A percentile compares a stretch with the other conserved stretches of the same genome.
These are phyloP conservation scores for Pristionchus pacificus DNA, from an alignment of 1,140 invertebrate species.

Conservation along the genomic window DNA sequence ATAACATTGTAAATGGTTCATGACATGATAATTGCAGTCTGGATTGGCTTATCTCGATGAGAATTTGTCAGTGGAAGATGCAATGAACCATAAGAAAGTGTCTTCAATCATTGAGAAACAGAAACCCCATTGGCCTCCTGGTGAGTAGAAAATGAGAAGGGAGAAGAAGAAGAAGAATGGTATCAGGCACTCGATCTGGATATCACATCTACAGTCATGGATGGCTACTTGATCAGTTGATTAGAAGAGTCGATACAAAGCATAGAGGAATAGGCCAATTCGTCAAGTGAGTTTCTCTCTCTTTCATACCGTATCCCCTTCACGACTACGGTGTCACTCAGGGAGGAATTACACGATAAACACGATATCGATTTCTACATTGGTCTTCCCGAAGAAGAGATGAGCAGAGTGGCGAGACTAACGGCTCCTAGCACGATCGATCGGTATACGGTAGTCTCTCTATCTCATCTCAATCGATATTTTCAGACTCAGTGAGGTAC, in stretches of 20 bases:
- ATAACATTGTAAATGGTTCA: not conserved
- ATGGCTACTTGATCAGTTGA: conserved; percentile 49
- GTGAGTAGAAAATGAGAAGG: conserved; percentile 12
- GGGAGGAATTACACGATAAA: conserved; percentile 8
- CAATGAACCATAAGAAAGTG: conserved; percentile 35
- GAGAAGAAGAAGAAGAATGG: too few relatives aligned
- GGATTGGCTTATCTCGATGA: conserved; percentile 41
- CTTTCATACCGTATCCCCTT: too few relatives aligned
- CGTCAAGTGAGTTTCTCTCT: conserved; percentile 41
- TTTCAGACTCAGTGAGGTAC: conserved; percentile 30
- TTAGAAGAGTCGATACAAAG: conserved; percentile 38
- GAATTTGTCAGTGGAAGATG: conserved; percentile 36
- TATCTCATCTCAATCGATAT: not conserved
- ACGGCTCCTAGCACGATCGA: conserved; percentile 30
- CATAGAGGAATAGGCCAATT: conserved; percentile 45
- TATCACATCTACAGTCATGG: conserved; percentile 43
- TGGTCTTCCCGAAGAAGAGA: conserved; percentile 39
- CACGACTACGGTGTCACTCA: too few relatives aligned
- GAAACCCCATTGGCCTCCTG: conserved; percentile 42
- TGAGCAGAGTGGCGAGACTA: conserved; percentile 41
- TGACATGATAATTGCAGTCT: conserved; percentile 20
- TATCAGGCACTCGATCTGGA: not conserved
- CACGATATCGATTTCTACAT: conserved; percentile 38
- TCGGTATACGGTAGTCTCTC: not conserved
- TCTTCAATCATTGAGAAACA: conserved; percentile 38